A percentile compares a stretch with the other conserved stretches of the same genome.
Evolutionary conservation across 2,113 vertebrate species (phyloP).

Genomic region (Mesembrinibis cayennensis): DNA sequence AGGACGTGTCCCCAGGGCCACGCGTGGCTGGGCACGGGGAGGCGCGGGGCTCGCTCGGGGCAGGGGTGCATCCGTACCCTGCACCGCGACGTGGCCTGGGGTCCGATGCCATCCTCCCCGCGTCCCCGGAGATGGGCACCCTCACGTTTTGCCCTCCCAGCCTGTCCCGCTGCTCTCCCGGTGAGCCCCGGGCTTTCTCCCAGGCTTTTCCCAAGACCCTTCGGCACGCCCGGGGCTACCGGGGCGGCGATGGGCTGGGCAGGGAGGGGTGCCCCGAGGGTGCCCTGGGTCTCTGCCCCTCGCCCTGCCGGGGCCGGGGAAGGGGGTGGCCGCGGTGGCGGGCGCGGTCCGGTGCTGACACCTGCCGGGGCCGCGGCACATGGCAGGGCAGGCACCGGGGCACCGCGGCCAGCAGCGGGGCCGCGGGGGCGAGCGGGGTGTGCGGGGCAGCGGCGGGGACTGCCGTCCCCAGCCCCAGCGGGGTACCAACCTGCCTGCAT

Average conservation of each 20-base stretch:
- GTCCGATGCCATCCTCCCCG: background rate
- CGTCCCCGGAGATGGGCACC: rapidly evolving
- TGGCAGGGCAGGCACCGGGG: background rate
- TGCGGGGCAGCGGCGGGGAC: background rate
- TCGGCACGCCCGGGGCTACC: background rate
- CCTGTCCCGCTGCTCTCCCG: background rate
- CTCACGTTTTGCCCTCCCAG: background rate
- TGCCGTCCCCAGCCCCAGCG: background rate
- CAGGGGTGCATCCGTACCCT: background rate
- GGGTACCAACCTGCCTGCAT: background rate
- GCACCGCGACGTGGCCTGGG: background rate
- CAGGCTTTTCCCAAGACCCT: background rate
- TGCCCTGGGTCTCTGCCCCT: background rate
- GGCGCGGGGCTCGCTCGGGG: background rate
- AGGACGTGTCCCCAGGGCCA: background rate
- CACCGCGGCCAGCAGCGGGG: no score
- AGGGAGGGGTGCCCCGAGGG: background rate
- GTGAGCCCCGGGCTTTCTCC: background rate
- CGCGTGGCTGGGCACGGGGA: rapidly evolving
- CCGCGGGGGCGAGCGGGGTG: background rate
- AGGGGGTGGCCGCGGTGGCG: background rate
- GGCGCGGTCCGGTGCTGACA: constrained; percentile 5
- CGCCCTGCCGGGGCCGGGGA: background rate
- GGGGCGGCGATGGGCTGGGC: background rate
- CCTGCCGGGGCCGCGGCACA: background rate